A percentile compares a stretch with the other conserved stretches of the same genome.
Evolutionary conservation across 2,113 vertebrate species (phyloP).

Genomic region (Meleagris gallopavo): DNA sequence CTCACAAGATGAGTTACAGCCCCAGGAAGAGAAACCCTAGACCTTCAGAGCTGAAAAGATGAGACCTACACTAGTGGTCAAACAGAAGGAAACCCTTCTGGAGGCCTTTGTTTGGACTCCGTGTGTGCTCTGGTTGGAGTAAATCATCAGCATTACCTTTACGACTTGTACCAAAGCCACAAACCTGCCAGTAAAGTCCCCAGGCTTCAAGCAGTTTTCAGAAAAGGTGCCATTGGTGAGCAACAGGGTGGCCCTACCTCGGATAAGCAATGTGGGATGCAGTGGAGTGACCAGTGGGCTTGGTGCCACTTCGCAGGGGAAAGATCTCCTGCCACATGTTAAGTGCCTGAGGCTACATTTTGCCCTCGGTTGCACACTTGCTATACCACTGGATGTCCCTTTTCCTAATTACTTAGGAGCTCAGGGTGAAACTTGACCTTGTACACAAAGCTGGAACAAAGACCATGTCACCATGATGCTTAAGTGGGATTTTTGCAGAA

Average conservation of each 20-base stretch:
- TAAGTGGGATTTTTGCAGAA: constrained; percentile 44
- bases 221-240: neutral
- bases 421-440: constrained; percentile 13
- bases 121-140: neutral
- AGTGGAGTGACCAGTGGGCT: neutral
- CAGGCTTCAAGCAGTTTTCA: neutral
- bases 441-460: constrained; percentile 35
- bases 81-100: neutral
- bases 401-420: neutral
- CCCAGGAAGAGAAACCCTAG: neutral
- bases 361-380: neutral
- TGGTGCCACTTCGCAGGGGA: neutral
- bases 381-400: neutral
- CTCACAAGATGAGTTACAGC: neutral
- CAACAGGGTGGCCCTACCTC: neutral
- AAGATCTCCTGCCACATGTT: neutral
- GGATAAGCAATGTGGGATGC: neutral
- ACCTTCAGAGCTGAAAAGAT: neutral
- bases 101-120: neutral
- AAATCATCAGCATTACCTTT: neutral
- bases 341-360: neutral
- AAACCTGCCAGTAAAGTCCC: neutral
- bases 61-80: neutral
- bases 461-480: constrained; percentile 28
- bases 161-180: neutral